Evolutionary conservation across 1,140 invertebrate species (phyloP).

Genomic region (Delia radicum): DNA sequence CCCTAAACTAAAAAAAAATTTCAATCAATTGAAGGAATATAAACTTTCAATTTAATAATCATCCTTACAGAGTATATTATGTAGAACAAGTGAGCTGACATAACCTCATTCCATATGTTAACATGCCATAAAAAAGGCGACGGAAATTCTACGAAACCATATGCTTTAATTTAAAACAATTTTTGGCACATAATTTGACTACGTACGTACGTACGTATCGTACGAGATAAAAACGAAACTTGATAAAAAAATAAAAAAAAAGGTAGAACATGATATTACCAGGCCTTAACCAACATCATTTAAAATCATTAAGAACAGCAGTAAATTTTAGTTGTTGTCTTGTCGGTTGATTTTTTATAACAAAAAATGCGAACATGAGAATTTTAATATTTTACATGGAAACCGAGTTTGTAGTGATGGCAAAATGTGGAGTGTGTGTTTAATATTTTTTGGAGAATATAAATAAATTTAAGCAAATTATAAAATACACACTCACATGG

Average conservation of each 20-base stretch:
- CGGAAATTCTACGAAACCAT: constrained; percentile 1
- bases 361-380: neutral
- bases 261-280: neutral
- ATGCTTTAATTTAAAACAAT: neutral
- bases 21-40: neutral
- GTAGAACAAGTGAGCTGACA: neutral
- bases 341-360: neutral
- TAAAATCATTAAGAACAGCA: neutral
- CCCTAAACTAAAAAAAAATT: neutral
- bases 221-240: neutral
- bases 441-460: neutral
- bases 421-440: neutral
- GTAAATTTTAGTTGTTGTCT: neutral
- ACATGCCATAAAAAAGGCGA: neutral
- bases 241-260: neutral
- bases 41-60: neutral
- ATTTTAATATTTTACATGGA: neutral
- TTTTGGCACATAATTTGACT: neutral
- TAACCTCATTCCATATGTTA: neutral
- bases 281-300: neutral
- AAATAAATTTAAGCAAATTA: constrained; percentile 22
- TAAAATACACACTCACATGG: neutral
- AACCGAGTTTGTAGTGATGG: neutral
- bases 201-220: neutral
- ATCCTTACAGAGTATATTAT: neutral